Evolutionary conservation across 2,888 invertebrate species (phyloP).

Genomic region (Oegoconia quadripuncta): DNA sequence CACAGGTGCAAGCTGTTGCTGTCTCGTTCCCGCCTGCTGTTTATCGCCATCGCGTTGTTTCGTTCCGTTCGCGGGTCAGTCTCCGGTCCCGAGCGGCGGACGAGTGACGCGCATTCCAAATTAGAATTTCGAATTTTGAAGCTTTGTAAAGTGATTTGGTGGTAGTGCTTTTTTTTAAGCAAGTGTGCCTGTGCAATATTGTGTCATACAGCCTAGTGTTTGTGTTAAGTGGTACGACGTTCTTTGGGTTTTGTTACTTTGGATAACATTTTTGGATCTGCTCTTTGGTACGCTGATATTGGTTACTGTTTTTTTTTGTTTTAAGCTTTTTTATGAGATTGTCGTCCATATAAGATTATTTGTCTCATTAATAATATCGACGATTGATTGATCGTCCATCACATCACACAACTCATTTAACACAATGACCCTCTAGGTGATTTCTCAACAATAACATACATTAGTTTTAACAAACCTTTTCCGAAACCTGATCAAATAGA

Average conservation of each 20-base stretch:
- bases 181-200: slow-evolving; percentile 25
- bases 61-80: slow-evolving; percentile 50
- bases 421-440: too few relatives aligned
- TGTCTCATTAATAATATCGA: too few relatives aligned
- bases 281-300: slow-evolving; percentile 3
- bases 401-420: too few relatives aligned
- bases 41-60: slow-evolving; percentile 37
- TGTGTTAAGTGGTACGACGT: slow-evolving; percentile 35
- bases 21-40: slow-evolving; percentile 60
- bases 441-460: too few relatives aligned
- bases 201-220: slow-evolving; percentile 30
- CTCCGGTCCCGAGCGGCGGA: slow-evolving; percentile 38
- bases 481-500: too few relatives aligned
- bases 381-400: too few relatives aligned
- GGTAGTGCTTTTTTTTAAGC: slow-evolving; percentile 32
- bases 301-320: slow-evolving; percentile 7
- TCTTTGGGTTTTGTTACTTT: slow-evolving; percentile 33
- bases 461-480: too few relatives aligned
- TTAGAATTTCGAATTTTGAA: slow-evolving; percentile 18
- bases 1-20: slow-evolving; percentile 63
- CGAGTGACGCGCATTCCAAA: slow-evolving; percentile 34
- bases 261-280: slow-evolving; percentile 19
- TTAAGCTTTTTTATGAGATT: not conserved
- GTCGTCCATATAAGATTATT: too few relatives aligned
- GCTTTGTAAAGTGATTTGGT: slow-evolving; percentile 43